Conservation (phyloP, 92 coral and sea anemone species). For the Actinostola sp. region DNA sequence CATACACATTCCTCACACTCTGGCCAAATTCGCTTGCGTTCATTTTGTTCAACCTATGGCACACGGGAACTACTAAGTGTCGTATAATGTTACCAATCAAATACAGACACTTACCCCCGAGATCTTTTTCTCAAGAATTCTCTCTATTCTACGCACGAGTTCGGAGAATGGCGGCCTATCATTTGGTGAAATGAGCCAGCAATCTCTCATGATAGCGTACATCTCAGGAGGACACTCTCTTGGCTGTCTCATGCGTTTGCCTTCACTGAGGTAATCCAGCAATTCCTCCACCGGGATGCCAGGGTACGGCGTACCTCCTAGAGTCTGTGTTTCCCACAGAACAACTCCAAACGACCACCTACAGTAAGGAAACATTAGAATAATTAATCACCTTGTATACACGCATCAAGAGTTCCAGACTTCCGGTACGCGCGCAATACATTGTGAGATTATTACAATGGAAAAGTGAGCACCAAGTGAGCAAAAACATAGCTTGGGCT, state of each 20-base stretch:
- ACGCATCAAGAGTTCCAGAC: too few species aligned
- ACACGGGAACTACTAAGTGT: too few species aligned
- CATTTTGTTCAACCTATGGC: too few species aligned
- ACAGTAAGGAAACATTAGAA: not conserved
- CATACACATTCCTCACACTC: not conserved
- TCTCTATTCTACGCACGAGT: conserved; percentile 55
- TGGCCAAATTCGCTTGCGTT: too few species aligned
- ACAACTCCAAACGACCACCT: conserved; percentile 86
- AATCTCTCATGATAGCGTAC: conserved; percentile 74
- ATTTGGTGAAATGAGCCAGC: conserved; percentile 62
- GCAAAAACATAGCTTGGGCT: too few species aligned
- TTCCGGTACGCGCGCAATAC: too few species aligned
- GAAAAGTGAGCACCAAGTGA: too few species aligned
- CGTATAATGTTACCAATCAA: too few species aligned
- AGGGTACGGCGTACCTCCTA: conserved; percentile 83
- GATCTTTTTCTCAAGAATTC: conserved; percentile 60
- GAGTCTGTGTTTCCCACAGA: conserved; percentile 73
- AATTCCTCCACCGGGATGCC: conserved; percentile 67
- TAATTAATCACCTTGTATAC: not conserved
- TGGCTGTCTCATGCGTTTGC: conserved; percentile 79
- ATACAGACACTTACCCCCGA: conserved; percentile 35
- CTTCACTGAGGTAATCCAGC: conserved; percentile 66
- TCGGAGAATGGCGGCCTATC: conserved; percentile 63
- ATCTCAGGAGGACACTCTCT: conserved; percentile 67
- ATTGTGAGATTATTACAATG: too few species aligned